phyloP scores from a whole-genome alignment of 1,140 invertebrate species.

The Macrosteles quadrilineatus region DNA sequence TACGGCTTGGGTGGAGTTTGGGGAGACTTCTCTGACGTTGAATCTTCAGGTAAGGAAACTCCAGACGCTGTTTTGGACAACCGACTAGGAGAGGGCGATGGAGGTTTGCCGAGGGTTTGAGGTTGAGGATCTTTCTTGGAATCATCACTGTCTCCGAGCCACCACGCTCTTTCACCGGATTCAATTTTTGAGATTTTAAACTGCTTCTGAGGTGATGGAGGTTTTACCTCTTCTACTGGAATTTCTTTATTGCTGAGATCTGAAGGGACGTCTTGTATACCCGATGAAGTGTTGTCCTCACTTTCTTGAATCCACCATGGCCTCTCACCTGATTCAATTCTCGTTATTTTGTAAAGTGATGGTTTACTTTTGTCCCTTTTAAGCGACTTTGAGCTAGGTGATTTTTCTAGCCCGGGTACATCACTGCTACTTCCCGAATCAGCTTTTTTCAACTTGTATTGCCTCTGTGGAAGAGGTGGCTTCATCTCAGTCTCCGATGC shows the following conservation, averaged over 20 bases:
- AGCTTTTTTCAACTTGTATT: constrained; percentile 54
- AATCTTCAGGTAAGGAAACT: neutral
- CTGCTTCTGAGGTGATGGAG: neutral
- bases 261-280: neutral
- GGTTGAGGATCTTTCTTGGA: constrained; percentile 1
- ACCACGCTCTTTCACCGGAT: constrained; percentile 63
- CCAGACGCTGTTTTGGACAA: neutral
- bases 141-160: constrained; percentile 52
- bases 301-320: constrained; percentile 59
- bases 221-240: too few species aligned
- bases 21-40: neutral
- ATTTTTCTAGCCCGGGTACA: constrained; percentile 39
- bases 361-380: constrained; percentile 11
- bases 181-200: constrained; percentile 39
- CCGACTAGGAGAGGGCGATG: constrained; percentile 15
- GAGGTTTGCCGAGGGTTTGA: constrained; percentile 9
- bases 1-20: constrained; percentile 3
- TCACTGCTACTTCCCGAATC: constrained; percentile 60
- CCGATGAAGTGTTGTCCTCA: constrained; percentile 14
- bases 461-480: constrained; percentile 5
- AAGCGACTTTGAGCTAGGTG: constrained; percentile 25
- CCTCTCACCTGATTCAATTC: constrained; percentile 56
- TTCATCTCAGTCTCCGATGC: constrained; percentile 9
- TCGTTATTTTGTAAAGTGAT: constrained; percentile 27
- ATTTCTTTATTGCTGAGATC: constrained; percentile 9